phyloP scores from a whole-genome alignment of 30 jellyfish, hydroid and myxozoan genomes.

The Rhopilema esculentum region DNA sequence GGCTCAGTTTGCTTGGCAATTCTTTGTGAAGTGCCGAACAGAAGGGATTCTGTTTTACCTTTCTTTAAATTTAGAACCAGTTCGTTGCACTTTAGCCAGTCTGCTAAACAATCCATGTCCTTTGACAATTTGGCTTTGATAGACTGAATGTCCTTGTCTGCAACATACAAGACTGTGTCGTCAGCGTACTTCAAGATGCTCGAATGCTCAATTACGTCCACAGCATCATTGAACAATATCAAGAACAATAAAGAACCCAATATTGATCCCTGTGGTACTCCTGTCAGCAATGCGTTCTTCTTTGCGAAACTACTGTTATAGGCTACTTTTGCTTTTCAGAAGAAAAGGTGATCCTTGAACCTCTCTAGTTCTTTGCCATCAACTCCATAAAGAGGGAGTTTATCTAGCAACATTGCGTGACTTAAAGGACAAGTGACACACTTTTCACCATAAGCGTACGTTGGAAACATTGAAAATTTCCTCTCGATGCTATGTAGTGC shows the following conservation, averaged over 20 bases:
- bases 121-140: constrained; percentile 64
- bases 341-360: too few species aligned
- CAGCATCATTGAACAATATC: constrained; percentile 36
- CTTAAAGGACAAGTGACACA: too few species aligned
- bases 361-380: too few species aligned
- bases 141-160: constrained; percentile 64
- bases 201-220: constrained; percentile 49
- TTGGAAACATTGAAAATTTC: too few species aligned
- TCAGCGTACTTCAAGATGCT: constrained; percentile 62
- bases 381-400: too few species aligned
- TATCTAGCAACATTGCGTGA: too few species aligned
- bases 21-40: constrained; percentile 58
- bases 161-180: constrained; percentile 66
- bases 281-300: too few species aligned
- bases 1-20: constrained; percentile 65
- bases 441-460: too few species aligned
- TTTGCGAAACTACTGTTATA: too few species aligned
- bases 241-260: constrained; percentile 26
- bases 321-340: too few species aligned
- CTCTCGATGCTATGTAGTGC: constrained; percentile 7
- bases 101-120: constrained; percentile 68
- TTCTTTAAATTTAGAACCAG: constrained; percentile 47
- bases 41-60: constrained; percentile 41
- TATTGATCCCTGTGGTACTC: constrained; percentile 42
- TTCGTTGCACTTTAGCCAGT: constrained; percentile 56